Conservation (phyloP, 1,140 invertebrate species). For the Wiebesia pumilae region DNA sequence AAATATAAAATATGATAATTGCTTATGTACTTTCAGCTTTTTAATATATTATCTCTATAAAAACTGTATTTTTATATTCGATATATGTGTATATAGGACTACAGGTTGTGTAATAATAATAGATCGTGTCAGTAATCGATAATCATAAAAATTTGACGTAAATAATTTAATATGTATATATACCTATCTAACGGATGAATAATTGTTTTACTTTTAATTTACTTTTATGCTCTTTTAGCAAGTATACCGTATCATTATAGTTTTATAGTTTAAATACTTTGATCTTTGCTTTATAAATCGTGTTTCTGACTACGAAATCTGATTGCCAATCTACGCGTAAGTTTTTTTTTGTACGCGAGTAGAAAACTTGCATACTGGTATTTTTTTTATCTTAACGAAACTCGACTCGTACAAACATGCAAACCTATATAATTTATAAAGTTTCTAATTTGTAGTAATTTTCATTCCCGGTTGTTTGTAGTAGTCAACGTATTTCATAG, state of each 20-base stretch:
- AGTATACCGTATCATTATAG: no score
- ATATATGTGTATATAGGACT: not conserved
- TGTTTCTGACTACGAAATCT: not conserved
- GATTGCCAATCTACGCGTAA: constrained; percentile 40
- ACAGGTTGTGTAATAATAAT: not conserved
- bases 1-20: constrained; percentile 13
- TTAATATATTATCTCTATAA: constrained; percentile 6
- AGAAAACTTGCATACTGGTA: constrained; percentile 1
- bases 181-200: not conserved
- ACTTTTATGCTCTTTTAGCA: no score
- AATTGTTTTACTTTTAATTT: not conserved
- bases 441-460: constrained; percentile 47
- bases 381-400: constrained; percentile 9
- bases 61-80: not conserved
- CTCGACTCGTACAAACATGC: constrained; percentile 1
- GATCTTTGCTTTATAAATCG: not conserved
- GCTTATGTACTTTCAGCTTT: constrained; percentile 19
- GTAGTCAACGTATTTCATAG: constrained; percentile 12
- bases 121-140: not conserved
- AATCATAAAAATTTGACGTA: constrained; percentile 19
- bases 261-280: not conserved
- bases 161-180: not conserved
- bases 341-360: no score
- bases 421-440: not conserved
- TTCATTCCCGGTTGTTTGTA: not conserved